A percentile compares a stretch with the other conserved stretches of the same genome.
Evolutionary conservation across 2,888 invertebrate genomes (phyloP).

Genomic region (Ophion costatus): DNA sequence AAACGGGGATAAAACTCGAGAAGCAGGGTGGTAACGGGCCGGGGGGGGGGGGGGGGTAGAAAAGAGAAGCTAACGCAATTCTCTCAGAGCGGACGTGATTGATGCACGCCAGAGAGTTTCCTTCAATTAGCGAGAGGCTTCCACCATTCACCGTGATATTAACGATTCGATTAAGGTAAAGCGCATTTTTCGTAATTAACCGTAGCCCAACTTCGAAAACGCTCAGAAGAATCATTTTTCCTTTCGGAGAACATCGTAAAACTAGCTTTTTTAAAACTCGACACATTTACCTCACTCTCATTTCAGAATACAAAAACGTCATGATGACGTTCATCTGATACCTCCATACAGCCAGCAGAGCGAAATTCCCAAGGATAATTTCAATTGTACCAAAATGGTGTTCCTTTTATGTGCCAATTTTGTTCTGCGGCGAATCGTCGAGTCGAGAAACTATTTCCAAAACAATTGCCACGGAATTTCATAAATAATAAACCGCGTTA

Average conservation of each 20-base stretch:
- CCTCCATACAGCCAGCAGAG: too few relatives aligned
- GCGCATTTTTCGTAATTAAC: conserved; percentile 47
- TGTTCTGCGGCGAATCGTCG: too few relatives aligned
- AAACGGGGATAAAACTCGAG: conserved; percentile 17
- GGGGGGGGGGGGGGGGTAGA: background rate
- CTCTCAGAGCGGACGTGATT: conserved; percentile 67
- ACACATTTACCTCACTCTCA: background rate
- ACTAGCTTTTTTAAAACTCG: background rate
- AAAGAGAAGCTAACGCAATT: conserved; percentile 46
- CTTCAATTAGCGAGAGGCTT: conserved; percentile 72
- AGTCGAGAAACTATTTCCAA: conserved; percentile 9
- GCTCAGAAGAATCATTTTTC: background rate
- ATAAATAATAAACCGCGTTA: conserved; percentile 49
- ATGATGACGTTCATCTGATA: too few relatives aligned
- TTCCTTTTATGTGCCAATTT: too few relatives aligned
- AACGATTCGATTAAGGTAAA: conserved; percentile 69
- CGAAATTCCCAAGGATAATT: too few relatives aligned
- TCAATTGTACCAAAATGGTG: too few relatives aligned
- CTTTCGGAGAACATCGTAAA: too few relatives aligned
- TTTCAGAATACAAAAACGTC: too few relatives aligned
- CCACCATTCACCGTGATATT: conserved; percentile 48
- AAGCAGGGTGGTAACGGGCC: background rate
- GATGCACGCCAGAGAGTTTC: conserved; percentile 68
- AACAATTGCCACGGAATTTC: conserved; percentile 24
- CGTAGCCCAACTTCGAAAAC: conserved; percentile 1